A percentile compares a stretch with the other conserved stretches of the same genome.
Conservation (phyloP, 2,797 vertebrate species). For the Fratercula arctica region DNA sequence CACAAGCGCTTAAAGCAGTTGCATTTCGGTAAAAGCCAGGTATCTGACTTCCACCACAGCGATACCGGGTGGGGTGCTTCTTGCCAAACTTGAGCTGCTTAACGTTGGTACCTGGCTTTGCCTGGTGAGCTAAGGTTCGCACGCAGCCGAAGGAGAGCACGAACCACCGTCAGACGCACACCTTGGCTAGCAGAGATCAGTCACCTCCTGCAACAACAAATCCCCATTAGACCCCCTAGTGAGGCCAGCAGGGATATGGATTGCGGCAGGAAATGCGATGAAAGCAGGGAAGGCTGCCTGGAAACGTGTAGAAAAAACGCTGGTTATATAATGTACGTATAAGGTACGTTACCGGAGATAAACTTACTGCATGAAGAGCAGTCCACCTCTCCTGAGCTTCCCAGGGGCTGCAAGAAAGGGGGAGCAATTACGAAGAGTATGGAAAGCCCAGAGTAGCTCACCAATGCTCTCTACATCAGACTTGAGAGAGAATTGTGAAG, state of each 20-base stretch:
- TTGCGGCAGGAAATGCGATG: neutral
- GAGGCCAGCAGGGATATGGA: neutral
- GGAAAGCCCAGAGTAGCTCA: neutral
- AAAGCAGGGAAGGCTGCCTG: neutral
- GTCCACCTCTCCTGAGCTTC: neutral
- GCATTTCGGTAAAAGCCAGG: neutral
- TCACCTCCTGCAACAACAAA: neutral
- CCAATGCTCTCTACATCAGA: neutral
- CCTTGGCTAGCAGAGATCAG: neutral
- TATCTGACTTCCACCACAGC: neutral
- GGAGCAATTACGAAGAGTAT: neutral
- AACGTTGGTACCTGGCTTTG: neutral
- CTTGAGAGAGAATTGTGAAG: neutral
- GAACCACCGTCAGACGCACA: too few relatives aligned
- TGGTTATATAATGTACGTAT: neutral
- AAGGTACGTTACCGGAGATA: neutral
- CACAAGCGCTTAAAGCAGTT: neutral
- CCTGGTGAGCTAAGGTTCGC: neutral
- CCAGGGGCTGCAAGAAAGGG: accelerated
- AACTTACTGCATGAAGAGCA: neutral
- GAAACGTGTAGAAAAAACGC: neutral
- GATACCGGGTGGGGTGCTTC: neutral
- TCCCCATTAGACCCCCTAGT: neutral
- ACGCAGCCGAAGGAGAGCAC: neutral
- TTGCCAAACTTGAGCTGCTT: neutral